phyloP scores from a whole-genome alignment of 2,888 invertebrate genomes.

The Hemithea aestivaria region DNA sequence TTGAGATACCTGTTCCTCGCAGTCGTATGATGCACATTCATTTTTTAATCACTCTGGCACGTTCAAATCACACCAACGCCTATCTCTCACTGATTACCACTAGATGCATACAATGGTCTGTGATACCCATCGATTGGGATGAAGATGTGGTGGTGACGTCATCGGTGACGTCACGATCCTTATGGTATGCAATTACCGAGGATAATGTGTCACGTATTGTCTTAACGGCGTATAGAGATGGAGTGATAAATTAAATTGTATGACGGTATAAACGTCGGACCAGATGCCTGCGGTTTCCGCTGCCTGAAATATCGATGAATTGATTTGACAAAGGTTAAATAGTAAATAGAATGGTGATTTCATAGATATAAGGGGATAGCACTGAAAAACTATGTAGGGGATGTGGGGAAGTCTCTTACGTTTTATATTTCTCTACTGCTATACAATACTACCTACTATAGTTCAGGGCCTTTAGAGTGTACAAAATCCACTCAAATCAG shows the following conservation, averaged over 20 bases:
- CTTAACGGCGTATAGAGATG: constrained; percentile 22
- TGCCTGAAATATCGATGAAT: background rate
- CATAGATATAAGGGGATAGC: no score
- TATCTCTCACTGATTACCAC: constrained; percentile 46
- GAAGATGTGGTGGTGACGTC: constrained; percentile 63
- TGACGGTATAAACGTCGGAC: no score
- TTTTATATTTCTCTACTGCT: no score
- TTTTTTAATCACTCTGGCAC: constrained; percentile 45
- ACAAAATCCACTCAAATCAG: no score
- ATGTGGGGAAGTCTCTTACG: no score
- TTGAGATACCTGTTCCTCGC: constrained; percentile 49
- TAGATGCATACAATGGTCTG: constrained; percentile 43
- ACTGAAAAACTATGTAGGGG: no score
- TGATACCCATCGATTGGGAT: constrained; percentile 40
- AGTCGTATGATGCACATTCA: constrained; percentile 62
- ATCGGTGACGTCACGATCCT: constrained; percentile 45
- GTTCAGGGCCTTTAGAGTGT: no score
- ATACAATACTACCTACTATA: no score
- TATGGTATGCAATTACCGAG: constrained; percentile 38
- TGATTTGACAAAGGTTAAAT: background rate
- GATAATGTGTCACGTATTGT: constrained; percentile 25
- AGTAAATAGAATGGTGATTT: no score
- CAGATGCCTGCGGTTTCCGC: no score
- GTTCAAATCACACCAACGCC: constrained; percentile 48
- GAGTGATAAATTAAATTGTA: constrained; percentile 13